Evolutionary conservation across 2,113 vertebrate genomes (phyloP), one percentile per base, ranked within the genome.

Genomic region (Vulpes vulpes): DNA sequence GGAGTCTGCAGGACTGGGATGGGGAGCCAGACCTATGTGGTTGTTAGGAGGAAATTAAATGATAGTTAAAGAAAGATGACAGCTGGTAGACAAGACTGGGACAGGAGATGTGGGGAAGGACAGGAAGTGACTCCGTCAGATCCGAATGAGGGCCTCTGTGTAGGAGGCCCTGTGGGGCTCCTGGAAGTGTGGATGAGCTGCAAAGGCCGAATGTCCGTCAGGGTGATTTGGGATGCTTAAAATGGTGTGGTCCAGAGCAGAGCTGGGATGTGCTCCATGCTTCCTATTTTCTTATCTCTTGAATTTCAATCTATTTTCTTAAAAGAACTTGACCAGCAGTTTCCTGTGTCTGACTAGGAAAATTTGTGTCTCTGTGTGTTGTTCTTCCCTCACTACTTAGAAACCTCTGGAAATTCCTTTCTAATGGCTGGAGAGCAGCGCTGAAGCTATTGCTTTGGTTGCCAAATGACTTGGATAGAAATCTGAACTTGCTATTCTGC

Each of bases 381-480:
- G 15, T 89, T 96, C 80, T 93, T 92, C 65, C 60, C 62, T 60
- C 25, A 12, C 82, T 35, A 60, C 8, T 94, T 53, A 92, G 86
- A 98, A 90, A 82, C 38, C 64, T 96, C 81, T 95, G 95, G 96
- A 93, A 96, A 96, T 57, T 53, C 51, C 3, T 78, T 93, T 95
- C 78, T 94, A 93, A 12, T 53, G 86, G 43, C 60, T 51, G 15
- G 59, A 73, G 84, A n/a, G 67, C 16, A 76, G n/a, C 64, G 64
- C 59, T 65, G 17, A n/a, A 82, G 85, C 49, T 65, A 83, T 35
- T 8, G 8, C 53, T 81, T 74, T 0, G 7, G 60, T 85, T 88
- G 95, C 89, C 85, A 91, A 81, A 90, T 32, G 93, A 83, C 22
- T 79, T 74, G 89, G 55, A 92, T 94, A 95, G 91, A 85, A 95